These are phyloP conservation scores for Clarias macrocephalus DNA, from an alignment of 2,113 vertebrate species.

Conservation along the genomic window DNA sequence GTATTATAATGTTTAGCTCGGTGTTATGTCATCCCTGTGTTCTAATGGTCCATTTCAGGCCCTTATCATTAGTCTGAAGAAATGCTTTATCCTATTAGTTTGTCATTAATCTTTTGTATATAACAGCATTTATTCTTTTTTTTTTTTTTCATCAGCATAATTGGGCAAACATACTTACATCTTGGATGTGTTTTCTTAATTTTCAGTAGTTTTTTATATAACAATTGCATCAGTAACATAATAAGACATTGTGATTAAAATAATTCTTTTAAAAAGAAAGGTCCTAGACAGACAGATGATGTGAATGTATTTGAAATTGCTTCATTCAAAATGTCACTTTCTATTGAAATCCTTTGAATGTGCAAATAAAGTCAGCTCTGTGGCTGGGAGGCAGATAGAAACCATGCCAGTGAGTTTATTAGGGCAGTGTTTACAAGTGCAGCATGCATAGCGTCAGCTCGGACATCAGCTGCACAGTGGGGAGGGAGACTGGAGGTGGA, in stretches of 20 bases:
- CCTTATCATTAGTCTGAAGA: conserved; percentile 53
- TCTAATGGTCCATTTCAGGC: conserved; percentile 73
- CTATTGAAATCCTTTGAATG: conserved; percentile 32
- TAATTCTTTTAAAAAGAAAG: not conserved
- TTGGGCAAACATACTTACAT: conserved; percentile 10
- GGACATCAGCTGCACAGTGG: conserved; percentile 34
- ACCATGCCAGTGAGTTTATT: conserved; percentile 35
- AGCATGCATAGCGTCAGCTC: conserved; percentile 1
- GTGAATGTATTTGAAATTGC: conserved; percentile 26
- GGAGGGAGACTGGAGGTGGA: conserved; percentile 44
- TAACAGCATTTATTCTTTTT: not conserved
- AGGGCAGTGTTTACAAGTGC: conserved; percentile 42
- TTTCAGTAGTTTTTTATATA: not conserved
- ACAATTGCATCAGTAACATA: not conserved
- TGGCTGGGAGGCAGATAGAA: conserved; percentile 2
- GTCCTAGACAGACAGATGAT: not conserved
- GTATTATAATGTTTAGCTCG: conserved; percentile 72
- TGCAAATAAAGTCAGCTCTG: conserved; percentile 39
- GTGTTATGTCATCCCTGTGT: conserved; percentile 73
- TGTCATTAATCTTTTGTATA: conserved; percentile 30
- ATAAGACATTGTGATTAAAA: not conserved
- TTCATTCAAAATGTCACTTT: conserved; percentile 34
- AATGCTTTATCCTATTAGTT: conserved; percentile 35
- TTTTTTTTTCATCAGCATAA: conserved; percentile 16
- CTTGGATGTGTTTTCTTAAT: not conserved